Evolutionary conservation across 1,140 invertebrate genomes (phyloP), one percentile per base, ranked within the genome.

Genomic region (Orius insidiosus): DNA sequence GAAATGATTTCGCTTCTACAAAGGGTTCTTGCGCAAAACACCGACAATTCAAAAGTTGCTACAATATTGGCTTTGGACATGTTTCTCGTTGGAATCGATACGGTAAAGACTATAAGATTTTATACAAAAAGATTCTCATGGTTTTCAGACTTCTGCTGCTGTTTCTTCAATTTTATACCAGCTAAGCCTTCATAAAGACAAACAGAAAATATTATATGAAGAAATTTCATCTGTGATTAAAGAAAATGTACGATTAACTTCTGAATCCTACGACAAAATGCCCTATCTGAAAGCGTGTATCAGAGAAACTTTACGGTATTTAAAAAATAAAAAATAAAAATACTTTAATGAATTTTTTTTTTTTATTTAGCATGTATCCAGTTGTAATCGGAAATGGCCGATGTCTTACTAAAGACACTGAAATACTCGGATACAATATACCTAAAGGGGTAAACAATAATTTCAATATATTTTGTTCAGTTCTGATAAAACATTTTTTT

Each of bases 291-390:
- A 81, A 60, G 85, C 86, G 3, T 89, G 83, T 58, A 75, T 94
- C 7, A 90, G 88, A 60, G 88, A 94, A 70, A 79, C 83, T 3
- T 69, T 92, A 52, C 74, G 85, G 85, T 86, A n/a, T n/a, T n/a
- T n/a, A n/a, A n/a, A n/a, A n/a, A n/a, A n/a, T n/a, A n/a, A n/a
- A n/a, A 63, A n/a, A n/a, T n/a, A n/a, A n/a, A n/a, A 41, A n/a
- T 10, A 41, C 4, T 37, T 13, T 3, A 37, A 15, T n/a, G n/a
- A 37, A 37, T 37, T 15, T 4, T 4, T 51, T n/a, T n/a, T 49
- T 34, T 50, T n/a, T 49, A 50, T 66, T 63, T 46, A 60, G 84
- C 60, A 75, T 93, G 65, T 84, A 79, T 60, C 85, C 87, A 7
- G 85, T 89, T 9, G 85, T 88, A 16, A 75, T 89, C 52, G 85